These are phyloP conservation scores for Onychostruthus taczanowskii DNA, from an alignment of 2,113 vertebrate species.

Conservation along the genomic window DNA sequence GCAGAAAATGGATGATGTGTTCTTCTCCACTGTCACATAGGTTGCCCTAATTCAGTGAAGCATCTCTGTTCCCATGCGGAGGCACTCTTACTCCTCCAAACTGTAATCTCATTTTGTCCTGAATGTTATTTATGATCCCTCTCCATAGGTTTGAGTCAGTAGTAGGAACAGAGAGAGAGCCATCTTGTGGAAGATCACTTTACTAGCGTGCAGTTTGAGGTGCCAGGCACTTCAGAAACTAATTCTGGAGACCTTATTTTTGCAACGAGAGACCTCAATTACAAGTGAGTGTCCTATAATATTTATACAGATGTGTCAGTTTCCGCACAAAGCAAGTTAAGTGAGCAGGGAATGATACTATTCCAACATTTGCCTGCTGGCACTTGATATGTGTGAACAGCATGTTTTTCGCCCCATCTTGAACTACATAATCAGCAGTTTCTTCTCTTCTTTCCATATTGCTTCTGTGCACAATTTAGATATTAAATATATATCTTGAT, in stretches of 20 bases:
- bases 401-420: slow-evolving; percentile 16
- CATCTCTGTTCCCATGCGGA: slow-evolving; percentile 37
- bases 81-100: slow-evolving; percentile 60
- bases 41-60: slow-evolving; percentile 13
- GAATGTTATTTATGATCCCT: slow-evolving; percentile 21
- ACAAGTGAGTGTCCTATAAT: not conserved
- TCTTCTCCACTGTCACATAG: not conserved
- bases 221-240: not conserved
- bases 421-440: slow-evolving; percentile 42
- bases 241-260: not conserved
- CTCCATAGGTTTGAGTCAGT: not conserved
- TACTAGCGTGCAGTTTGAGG: not conserved
- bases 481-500: slow-evolving; percentile 71
- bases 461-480: slow-evolving; percentile 52
- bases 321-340: not conserved
- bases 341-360: not conserved
- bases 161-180: not conserved
- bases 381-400: slow-evolving; percentile 30
- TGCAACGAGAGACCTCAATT: not conserved
- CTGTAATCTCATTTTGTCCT: not conserved
- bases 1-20: not conserved
- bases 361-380: slow-evolving; percentile 55
- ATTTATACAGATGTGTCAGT: not conserved
- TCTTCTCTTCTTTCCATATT: slow-evolving; percentile 57
- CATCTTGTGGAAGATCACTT: slow-evolving; percentile 52